Conservation (phyloP, 2,888 invertebrate species). For the Osedax fenrisi region DNA sequence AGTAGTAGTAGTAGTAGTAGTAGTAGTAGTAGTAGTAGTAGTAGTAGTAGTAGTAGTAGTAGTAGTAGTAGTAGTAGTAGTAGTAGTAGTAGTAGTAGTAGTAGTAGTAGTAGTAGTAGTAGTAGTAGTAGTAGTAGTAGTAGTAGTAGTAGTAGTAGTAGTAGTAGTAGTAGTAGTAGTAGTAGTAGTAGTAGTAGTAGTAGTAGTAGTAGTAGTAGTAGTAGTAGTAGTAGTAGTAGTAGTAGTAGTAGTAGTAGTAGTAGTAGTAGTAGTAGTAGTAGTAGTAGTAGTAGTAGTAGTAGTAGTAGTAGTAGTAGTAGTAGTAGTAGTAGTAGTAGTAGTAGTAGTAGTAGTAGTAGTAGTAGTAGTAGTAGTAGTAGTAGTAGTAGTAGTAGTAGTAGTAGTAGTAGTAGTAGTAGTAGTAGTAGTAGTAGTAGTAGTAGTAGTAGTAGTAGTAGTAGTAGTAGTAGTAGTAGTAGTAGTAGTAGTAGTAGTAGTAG, state of each 20-base stretch:
- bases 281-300: not conserved
- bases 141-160: not conserved
- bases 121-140: not conserved
- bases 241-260: not conserved
- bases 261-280: not conserved
- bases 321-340: not conserved
- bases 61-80: not conserved
- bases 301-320: not conserved
- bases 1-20: not conserved
- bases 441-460: not conserved
- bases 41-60: not conserved
- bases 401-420: not conserved
- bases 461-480: not conserved
- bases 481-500: not conserved
- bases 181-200: not conserved
- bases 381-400: not conserved
- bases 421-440: not conserved
- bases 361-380: not conserved
- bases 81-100: not conserved
- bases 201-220: not conserved
- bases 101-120: not conserved
- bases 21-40: not conserved
- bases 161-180: not conserved
- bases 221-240: not conserved
- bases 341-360: not conserved